These are phyloP conservation scores for Tachina fera DNA, from an alignment of 2,888 invertebrate genomes.

Conservation along the genomic window DNA sequence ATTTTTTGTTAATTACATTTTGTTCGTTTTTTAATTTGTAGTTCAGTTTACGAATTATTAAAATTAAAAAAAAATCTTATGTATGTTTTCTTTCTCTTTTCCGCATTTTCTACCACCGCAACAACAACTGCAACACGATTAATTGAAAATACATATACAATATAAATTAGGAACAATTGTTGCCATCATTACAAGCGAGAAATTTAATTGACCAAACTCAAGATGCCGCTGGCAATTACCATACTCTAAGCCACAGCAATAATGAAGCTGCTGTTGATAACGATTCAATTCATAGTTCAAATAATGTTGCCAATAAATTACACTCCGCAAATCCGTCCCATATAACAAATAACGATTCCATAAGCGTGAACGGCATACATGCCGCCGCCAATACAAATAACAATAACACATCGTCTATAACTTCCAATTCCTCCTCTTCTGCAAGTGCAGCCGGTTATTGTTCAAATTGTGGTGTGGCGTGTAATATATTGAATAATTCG, in stretches of 20 bases:
- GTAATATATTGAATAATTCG: constrained; percentile 89
- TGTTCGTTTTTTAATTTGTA: constrained; percentile 63
- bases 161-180: constrained; percentile 59
- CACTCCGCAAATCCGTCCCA: constrained; percentile 58
- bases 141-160: constrained; percentile 16
- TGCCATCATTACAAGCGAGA: constrained; percentile 62
- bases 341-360: constrained; percentile 58
- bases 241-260: constrained; percentile 43
- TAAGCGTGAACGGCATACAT: constrained; percentile 67
- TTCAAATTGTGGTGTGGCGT: constrained; percentile 88
- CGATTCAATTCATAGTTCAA: constrained; percentile 56
- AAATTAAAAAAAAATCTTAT: constrained; percentile 60
- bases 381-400: constrained; percentile 59
- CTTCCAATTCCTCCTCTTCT: constrained; percentile 56
- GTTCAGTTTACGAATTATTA: constrained; percentile 56
- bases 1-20: constrained; percentile 59
- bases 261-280: constrained; percentile 56
- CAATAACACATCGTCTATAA: constrained; percentile 62
- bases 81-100: constrained; percentile 69
- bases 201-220: constrained; percentile 67
- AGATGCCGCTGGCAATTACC: constrained; percentile 50
- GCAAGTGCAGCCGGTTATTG: constrained; percentile 77
- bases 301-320: constrained; percentile 61
- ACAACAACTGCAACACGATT: constrained; percentile 53
- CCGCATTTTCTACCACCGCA: constrained; percentile 47